Conservation (phyloP, 2,888 invertebrate species). For the Lumbricus terrestris region DNA sequence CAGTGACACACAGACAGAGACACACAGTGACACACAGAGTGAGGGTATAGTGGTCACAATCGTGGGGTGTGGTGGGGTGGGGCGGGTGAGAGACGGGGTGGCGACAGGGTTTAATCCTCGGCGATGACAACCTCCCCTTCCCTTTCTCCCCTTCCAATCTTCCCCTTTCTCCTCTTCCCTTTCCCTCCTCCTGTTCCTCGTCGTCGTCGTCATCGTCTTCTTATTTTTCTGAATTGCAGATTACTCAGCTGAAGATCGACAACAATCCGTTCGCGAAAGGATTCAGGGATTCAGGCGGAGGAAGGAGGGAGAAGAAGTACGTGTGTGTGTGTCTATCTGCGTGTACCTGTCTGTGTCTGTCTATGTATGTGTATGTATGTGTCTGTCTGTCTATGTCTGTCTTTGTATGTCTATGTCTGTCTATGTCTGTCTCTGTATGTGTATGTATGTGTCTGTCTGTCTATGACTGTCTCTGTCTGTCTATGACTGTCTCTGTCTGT, state of each 20-base stretch:
- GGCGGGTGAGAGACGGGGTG: not conserved
- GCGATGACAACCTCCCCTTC: conserved; percentile 5
- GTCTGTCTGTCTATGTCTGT: not conserved
- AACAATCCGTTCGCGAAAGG: conserved; percentile 62
- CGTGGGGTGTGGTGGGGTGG: too few relatives aligned
- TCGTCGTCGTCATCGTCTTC: not conserved
- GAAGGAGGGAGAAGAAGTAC: conserved; percentile 98
- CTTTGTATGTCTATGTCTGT: too few relatives aligned
- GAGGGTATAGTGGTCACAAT: too few relatives aligned
- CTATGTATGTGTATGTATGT: too few relatives aligned
- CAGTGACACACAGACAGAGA: too few relatives aligned
- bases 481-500: not conserved
- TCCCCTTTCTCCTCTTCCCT: too few relatives aligned
- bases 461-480: not conserved
- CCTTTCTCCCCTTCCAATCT: too few relatives aligned
- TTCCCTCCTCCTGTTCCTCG: too few relatives aligned
- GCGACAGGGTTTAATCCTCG: not conserved
- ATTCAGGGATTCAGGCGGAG: conserved; percentile 75
- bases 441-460: not conserved
- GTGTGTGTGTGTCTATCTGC: conserved; percentile 55
- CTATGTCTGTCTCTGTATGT: too few relatives aligned
- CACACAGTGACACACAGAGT: too few relatives aligned
- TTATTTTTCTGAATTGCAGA: conserved; percentile 56
- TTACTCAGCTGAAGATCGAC: conserved; percentile 61
- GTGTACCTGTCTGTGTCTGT: not conserved